Evolutionary conservation across 2,113 vertebrate species (phyloP).

Genomic region (Romanogobio albipinnatus): DNA sequence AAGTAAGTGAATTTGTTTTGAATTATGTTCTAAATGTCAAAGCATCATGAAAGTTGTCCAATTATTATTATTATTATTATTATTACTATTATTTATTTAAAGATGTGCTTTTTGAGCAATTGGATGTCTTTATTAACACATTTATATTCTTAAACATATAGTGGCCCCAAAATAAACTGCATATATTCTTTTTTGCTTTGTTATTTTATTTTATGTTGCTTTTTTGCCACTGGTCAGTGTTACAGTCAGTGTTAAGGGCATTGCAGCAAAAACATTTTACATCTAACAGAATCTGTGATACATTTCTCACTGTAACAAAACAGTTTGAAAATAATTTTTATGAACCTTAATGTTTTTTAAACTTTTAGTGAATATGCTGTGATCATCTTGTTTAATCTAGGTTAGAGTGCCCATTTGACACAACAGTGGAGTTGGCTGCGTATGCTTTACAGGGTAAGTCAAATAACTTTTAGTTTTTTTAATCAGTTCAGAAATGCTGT

Average conservation of each 20-base stretch:
- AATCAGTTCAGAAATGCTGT: neutral
- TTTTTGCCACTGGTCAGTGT: too few species aligned
- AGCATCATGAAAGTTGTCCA: neutral
- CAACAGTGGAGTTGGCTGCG: conserved; percentile 88
- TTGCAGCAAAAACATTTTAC: neutral
- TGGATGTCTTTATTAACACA: neutral
- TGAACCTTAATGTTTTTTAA: too few species aligned
- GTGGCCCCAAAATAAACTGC: neutral
- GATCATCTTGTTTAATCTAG: conserved; percentile 67
- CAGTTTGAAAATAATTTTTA: neutral
- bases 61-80: too few species aligned
- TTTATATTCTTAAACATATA: neutral
- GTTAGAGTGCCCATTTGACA: conserved; percentile 93
- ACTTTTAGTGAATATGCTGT: neutral
- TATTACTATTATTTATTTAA: neutral
- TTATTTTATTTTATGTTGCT: too few species aligned
- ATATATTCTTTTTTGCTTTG: too few species aligned
- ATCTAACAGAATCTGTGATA: neutral
- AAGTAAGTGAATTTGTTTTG: conserved; percentile 81
- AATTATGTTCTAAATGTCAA: neutral
- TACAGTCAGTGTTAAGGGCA: too few species aligned
- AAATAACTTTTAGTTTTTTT: neutral
- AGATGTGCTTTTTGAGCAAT: neutral
- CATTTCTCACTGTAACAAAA: neutral
- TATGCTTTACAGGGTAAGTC: conserved; percentile 92